Base-by-base conservation (phyloP, 2,888 invertebrate species). In the Eupithecia tripunctaria region DNA sequence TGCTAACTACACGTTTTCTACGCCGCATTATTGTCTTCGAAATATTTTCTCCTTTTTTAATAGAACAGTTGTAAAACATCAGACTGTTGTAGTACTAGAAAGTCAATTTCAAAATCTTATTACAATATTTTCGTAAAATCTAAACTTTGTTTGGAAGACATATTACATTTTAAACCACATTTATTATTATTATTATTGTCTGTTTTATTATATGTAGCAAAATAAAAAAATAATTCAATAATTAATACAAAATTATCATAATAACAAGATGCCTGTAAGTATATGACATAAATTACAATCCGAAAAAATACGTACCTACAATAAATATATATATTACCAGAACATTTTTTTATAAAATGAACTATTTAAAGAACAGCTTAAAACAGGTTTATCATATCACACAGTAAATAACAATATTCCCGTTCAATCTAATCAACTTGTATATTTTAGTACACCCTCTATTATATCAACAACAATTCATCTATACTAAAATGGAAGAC, bases 351-450 rank as follows among this genome's bases (percentile, higher is more conserved):
- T 29, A 27, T n/a, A n/a, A 67, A 65, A 67, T 65, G 29, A 64
- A 70, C 7, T 63, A 74, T 51, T 36, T 60, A 64, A 65, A 73
- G 75, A 75, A 73, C 79, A 80, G 79, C 76, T 76, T 78, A 73
- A 77, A 82, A 83, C 78, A 81, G 80, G 36, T 80, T 79, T 81
- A 81, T 82, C 77, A 82, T 81, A 81, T 82, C 78, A 82, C 81
- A 82, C 75, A 79, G 79, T 80, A 76, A 80, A 78, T 77, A 77
- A 76, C 77, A 79, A 74, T 62, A 75, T 74, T 67, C 27, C 77
- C 77, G 78, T 80, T 79, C 84, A 84, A 85, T 80, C 85, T 84
- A 85, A 72, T 80, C 76, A 85, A 85, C 81, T 82, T 83, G 83
- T 84, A 85, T 84, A 84, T 79, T 68, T n/a, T 68, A 75, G 51